Evolutionary conservation across 1,140 invertebrate species (phyloP).

Genomic region (Araneus ventricosus): DNA sequence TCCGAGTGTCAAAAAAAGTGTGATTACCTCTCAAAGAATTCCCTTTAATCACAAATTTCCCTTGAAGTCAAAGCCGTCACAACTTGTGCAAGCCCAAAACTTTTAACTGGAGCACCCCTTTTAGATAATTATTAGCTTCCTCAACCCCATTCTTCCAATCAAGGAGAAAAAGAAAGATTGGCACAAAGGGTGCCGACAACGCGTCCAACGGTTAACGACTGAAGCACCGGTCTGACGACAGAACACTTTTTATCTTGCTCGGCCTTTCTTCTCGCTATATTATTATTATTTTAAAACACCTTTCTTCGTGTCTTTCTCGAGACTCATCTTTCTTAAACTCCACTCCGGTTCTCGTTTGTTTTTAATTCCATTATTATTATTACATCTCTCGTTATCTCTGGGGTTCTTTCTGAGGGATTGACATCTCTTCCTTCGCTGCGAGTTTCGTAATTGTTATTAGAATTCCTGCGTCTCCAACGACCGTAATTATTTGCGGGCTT

Average conservation of each 20-base stretch:
- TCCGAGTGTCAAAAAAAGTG: not conserved
- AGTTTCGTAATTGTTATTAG: constrained; percentile 42
- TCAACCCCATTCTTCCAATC: not conserved
- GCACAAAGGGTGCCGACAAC: constrained; percentile 48
- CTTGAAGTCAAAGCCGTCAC: not conserved
- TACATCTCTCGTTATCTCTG: not conserved
- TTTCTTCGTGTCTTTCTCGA: constrained; percentile 54
- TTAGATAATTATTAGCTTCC: constrained; percentile 55
- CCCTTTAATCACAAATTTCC: not conserved
- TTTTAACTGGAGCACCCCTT: constrained; percentile 60
- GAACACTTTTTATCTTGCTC: not conserved
- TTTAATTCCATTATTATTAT: constrained; percentile 15
- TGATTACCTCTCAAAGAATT: not conserved
- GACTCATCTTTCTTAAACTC: constrained; percentile 33
- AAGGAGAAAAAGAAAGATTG: not conserved
- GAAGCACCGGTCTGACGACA: constrained; percentile 1
- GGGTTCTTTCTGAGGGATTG: not conserved
- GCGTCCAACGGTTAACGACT: not conserved
- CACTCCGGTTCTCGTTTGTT: not conserved
- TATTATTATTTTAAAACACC: constrained; percentile 59
- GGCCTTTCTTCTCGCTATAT: constrained; percentile 23
- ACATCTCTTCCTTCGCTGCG: not conserved
- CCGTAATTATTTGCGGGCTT: constrained; percentile 41
- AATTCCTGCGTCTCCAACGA: not conserved
- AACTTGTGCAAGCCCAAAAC: not conserved